phyloP scores from a whole-genome alignment of 2,797 vertebrate genomes.

The Pogonophryne albipinna region DNA sequence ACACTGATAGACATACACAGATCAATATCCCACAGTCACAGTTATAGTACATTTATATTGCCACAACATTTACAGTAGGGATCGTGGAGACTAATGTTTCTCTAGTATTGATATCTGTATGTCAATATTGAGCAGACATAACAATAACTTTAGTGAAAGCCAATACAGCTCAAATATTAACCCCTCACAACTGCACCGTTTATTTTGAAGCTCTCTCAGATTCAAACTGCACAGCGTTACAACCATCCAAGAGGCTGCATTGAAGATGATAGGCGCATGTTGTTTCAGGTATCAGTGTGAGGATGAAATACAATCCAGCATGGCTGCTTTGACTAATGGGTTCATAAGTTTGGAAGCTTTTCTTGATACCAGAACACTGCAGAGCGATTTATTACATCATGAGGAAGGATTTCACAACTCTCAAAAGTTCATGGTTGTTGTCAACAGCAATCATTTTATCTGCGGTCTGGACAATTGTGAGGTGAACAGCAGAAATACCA shows the following conservation, averaged over 20 bases:
- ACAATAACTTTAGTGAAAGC: neutral
- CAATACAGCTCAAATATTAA: neutral
- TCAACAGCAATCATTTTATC: neutral
- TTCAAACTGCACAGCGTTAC: neutral
- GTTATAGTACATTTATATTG: neutral
- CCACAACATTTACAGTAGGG: neutral
- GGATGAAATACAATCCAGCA: neutral
- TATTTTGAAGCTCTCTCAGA: slow-evolving; percentile 2
- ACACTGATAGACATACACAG: neutral
- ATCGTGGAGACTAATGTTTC: neutral
- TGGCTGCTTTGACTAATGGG: neutral
- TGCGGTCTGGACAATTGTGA: neutral
- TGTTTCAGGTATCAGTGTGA: neutral
- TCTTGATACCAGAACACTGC: slow-evolving; percentile 8
- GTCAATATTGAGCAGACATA: neutral
- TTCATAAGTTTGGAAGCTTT: slow-evolving; percentile 2
- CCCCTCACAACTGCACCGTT: neutral
- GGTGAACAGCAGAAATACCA: neutral
- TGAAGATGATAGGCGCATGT: too few relatives aligned
- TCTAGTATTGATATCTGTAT: neutral
- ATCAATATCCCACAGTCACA: slow-evolving; percentile 14
- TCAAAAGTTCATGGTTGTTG: slow-evolving; percentile 1
- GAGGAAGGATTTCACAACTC: slow-evolving; percentile 20
- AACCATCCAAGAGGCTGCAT: too few relatives aligned
- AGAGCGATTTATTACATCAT: neutral